Base-by-base conservation (phyloP, 2,113 vertebrate species). In the Pantherophis guttatus region DNA sequence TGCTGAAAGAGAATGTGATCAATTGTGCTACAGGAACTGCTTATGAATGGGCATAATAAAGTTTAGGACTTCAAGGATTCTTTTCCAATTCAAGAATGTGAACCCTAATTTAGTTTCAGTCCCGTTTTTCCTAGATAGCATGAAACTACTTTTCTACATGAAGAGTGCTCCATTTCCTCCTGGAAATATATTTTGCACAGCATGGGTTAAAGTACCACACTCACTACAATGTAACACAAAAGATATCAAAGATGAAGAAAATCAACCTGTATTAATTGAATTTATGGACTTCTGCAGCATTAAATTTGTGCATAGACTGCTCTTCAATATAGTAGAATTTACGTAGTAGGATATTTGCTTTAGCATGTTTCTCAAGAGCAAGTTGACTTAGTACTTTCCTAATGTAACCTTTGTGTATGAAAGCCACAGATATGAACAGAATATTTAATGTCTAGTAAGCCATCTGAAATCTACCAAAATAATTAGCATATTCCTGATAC, bases 141-240 rank as follows among this genome's bases (percentile, higher is more conserved):
- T 52, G 33, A 65, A 93, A 87, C 89, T 54, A 48, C 13, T 86
- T 86, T 70, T 9, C 5, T 65, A n/a, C 39, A 53, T 26, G 10
- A 87, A 59, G 21, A 55, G 23, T 57, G 50, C 4, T n/a, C 48
- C 3, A 1, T 59, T 93, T 17, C 53, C 9, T 62, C 24, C n/a
- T 87, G 57, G 89, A 93, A 90, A 44, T 26, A 52, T 26, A 89
- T 89, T 89, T 88, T 53, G 24, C 88, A 89, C 55, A 89, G 33
- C 53, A 48, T 33, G 26, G 44, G 21, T 86, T n/a, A 24, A 90
- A 89, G 24, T 7, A 52, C 52, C 10, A 89, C 12, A 2, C 24
- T 93, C 54, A 24, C 26, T 90, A n/a, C 24, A 50, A 55, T 12
- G 2, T 29, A 33, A 85, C 48, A 90, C 88, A 48, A 50, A 81